A percentile compares a stretch with the other conserved stretches of the same genome.
Conservation (phyloP, 2,888 invertebrate genomes). For the Helobdella robusta region DNA sequence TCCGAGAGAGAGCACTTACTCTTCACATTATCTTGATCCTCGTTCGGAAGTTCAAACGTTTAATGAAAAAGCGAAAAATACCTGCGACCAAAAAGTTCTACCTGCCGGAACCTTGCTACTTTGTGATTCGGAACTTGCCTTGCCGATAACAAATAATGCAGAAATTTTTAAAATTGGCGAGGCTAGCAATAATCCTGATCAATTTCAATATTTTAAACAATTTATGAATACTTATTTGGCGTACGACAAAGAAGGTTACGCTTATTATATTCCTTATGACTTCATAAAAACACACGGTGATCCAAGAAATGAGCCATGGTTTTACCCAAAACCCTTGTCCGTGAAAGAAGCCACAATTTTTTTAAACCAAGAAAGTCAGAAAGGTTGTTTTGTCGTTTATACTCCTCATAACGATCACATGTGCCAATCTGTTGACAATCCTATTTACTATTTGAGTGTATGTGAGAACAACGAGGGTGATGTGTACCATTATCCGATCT, state of each 20-base stretch:
- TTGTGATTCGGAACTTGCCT: neutral
- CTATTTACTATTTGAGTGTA: slow-evolving; percentile 33
- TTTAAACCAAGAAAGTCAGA: slow-evolving; percentile 32
- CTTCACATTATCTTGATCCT: slow-evolving; percentile 34
- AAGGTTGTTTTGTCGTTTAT: slow-evolving; percentile 37
- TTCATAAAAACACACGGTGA: slow-evolving; percentile 34
- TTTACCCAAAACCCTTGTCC: slow-evolving; percentile 34
- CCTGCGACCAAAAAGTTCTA: slow-evolving; percentile 21
- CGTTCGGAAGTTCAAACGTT: too few species aligned
- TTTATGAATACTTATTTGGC: slow-evolving; percentile 27
- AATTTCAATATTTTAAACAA: neutral
- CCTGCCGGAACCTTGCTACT: slow-evolving; percentile 23
- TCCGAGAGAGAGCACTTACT: neutral
- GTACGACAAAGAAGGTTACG: slow-evolving; percentile 32
- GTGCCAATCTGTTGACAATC: neutral
- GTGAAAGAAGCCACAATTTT: slow-evolving; percentile 35
- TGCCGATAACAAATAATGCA: too few species aligned
- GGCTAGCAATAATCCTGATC: neutral
- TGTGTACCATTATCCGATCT: slow-evolving; percentile 36
- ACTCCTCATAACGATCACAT: slow-evolving; percentile 17
- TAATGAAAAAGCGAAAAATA: neutral
- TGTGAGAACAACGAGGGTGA: slow-evolving; percentile 30
- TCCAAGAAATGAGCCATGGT: slow-evolving; percentile 35
- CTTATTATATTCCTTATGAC: slow-evolving; percentile 31
- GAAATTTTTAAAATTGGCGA: neutral